Evolutionary conservation across 2,888 invertebrate species (phyloP).

Genomic region (Ellobium chinense): DNA sequence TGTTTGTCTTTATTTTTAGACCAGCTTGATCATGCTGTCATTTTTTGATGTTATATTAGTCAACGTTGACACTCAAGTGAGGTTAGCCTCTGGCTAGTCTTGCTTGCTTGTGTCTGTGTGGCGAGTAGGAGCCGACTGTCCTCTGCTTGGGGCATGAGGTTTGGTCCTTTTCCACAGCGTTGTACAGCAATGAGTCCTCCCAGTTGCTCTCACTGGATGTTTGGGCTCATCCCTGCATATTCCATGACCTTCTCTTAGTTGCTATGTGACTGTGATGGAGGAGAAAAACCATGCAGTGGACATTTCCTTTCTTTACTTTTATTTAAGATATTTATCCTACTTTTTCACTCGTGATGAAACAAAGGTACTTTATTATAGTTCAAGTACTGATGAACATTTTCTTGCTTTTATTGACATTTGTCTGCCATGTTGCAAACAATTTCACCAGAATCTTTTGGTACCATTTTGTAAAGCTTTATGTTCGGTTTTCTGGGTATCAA

Average conservation of each 20-base stretch:
- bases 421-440: no score
- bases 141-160: conserved; percentile 14
- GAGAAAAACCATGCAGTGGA: conserved; percentile 44
- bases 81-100: neutral
- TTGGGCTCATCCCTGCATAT: conserved; percentile 37
- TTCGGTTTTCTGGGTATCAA: neutral
- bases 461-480: neutral
- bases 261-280: conserved; percentile 37
- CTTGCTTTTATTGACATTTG: no score
- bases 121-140: conserved; percentile 18
- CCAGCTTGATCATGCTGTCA: no score
- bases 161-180: conserved; percentile 40
- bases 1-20: no score
- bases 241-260: conserved; percentile 42
- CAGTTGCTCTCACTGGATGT: conserved; percentile 33
- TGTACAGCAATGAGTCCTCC: conserved; percentile 34
- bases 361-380: no score
- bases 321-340: neutral
- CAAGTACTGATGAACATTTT: no score
- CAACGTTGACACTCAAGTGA: conserved; percentile 9
- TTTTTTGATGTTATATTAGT: no score
- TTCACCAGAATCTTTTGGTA: no score
- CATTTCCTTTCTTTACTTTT: neutral
- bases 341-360: no score
- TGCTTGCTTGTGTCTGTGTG: conserved; percentile 16